These are phyloP conservation scores for Alca torda DNA, from an alignment of 2,797 vertebrate species.

Conservation along the genomic window DNA sequence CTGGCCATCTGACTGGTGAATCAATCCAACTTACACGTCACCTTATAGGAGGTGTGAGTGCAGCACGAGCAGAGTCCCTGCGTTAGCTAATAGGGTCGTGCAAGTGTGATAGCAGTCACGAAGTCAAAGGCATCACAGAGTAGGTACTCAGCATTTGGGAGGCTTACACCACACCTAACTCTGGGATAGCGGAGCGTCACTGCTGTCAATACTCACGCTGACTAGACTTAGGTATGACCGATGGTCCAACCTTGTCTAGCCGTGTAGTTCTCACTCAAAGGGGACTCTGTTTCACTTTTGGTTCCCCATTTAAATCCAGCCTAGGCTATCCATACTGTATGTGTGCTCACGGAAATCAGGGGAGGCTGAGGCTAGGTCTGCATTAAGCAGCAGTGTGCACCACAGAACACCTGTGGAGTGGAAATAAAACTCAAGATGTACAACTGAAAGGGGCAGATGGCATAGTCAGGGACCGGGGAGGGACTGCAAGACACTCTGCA, in stretches of 20 bases:
- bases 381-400: not conserved
- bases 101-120: not conserved
- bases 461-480: not conserved
- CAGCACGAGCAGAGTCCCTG: not conserved
- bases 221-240: not conserved
- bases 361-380: not conserved
- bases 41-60: not conserved
- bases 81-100: not conserved
- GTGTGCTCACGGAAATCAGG: not conserved
- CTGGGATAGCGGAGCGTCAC: not conserved
- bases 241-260: not conserved
- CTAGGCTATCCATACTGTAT: not conserved
- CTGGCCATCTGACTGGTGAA: not conserved
- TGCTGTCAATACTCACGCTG: rapidly evolving
- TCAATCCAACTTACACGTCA: not conserved
- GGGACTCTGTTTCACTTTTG: not conserved
- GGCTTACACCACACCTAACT: not conserved
- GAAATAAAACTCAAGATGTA: not conserved
- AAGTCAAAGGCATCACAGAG: not conserved
- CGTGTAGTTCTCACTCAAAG: too few species aligned
- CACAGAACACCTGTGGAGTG: not conserved
- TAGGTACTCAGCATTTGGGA: not conserved
- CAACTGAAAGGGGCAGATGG: not conserved
- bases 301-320: not conserved
- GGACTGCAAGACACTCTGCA: not conserved